These are phyloP conservation scores for Teleiodes luculella DNA, from an alignment of 2,888 invertebrate species.

Conservation along the genomic window DNA sequence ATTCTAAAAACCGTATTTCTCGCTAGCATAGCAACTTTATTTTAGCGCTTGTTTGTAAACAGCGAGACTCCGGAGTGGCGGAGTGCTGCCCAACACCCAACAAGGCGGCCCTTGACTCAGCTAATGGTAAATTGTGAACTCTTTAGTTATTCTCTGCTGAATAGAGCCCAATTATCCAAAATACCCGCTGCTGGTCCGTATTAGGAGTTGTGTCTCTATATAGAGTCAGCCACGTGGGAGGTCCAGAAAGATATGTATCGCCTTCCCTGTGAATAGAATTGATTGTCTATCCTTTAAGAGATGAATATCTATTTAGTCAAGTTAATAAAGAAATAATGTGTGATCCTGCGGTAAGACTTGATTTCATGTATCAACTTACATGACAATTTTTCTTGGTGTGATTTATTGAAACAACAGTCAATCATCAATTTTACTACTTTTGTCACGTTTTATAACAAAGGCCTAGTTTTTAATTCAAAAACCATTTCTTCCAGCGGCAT, in stretches of 20 bases:
- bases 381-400: no score
- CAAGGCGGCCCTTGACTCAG: constrained; percentile 1
- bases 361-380: background rate
- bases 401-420: no score
- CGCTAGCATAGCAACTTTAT: constrained; percentile 1
- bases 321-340: constrained; percentile 20
- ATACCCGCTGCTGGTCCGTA: constrained; percentile 32
- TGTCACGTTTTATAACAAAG: no score
- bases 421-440: no score
- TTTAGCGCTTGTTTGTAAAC: constrained; percentile 8
- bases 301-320: constrained; percentile 23
- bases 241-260: constrained; percentile 38
- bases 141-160: constrained; percentile 32
- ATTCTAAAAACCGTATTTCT: constrained; percentile 3
- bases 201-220: constrained; percentile 27
- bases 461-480: background rate
- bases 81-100: background rate
- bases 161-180: constrained; percentile 45
- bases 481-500: constrained; percentile 3
- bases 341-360: background rate
- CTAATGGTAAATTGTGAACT: constrained; percentile 11
- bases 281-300: constrained; percentile 29
- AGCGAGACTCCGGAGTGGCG: background rate
- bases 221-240: constrained; percentile 46
- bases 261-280: constrained; percentile 38